These are phyloP conservation scores for Berghia stephanieae DNA, from an alignment of 1,140 invertebrate genomes.

Conservation along the genomic window DNA sequence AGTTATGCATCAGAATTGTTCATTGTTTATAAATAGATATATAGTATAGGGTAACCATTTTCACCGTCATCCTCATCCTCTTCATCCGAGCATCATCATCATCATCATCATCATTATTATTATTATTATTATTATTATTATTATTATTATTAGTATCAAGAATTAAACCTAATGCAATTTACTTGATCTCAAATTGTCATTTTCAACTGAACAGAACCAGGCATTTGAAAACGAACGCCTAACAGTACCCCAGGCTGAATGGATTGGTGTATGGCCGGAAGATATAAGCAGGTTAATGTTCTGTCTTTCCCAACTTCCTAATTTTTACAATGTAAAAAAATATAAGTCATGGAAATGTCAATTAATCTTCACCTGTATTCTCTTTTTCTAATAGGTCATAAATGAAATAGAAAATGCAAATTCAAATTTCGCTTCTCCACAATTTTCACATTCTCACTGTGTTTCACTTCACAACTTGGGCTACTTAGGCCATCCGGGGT, in stretches of 20 bases:
- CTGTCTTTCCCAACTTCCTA: not conserved
- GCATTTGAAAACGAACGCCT: conserved; percentile 46
- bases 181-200: too few relatives aligned
- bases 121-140: too few relatives aligned
- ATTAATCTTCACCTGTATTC: not conserved
- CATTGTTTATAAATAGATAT: too few relatives aligned
- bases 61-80: too few relatives aligned
- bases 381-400: not conserved
- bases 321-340: not conserved
- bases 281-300: conserved; percentile 47
- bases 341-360: not conserved
- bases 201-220: conserved; percentile 40
- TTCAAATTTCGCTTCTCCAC: not conserved
- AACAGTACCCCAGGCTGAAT: conserved; percentile 47
- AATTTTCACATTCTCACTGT: not conserved
- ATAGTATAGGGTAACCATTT: too few relatives aligned
- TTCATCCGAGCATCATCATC: too few relatives aligned
- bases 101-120: too few relatives aligned
- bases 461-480: too few relatives aligned
- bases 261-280: conserved; percentile 50
- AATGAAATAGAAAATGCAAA: not conserved
- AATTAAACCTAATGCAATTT: too few relatives aligned
- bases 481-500: too few relatives aligned
- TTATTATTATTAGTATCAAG: too few relatives aligned
- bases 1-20: too few relatives aligned